phyloP scores from a whole-genome alignment of 2,888 invertebrate species.

The Volucella zonaria region DNA sequence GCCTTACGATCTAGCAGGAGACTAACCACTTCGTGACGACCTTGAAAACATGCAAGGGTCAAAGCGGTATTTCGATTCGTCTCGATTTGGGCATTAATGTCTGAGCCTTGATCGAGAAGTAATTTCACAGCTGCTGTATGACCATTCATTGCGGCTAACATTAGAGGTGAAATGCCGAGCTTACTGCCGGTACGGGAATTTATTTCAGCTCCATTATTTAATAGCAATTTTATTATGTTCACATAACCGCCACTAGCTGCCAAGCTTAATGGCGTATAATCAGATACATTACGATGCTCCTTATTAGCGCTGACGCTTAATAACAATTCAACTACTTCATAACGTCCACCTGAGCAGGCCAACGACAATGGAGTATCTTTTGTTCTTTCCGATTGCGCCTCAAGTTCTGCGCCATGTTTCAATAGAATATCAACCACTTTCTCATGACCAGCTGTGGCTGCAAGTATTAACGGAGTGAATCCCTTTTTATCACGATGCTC shows the following conservation, averaged over 20 bases:
- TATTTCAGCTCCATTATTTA: conserved; percentile 98
- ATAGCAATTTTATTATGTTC: conserved; percentile 96
- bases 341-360: conserved; percentile 98
- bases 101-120: conserved; percentile 98
- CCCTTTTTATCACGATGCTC: conserved; percentile 99
- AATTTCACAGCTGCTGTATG: conserved; percentile 97
- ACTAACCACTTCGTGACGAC: conserved; percentile 98
- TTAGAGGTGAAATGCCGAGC: conserved; percentile 98
- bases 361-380: conserved; percentile 99
- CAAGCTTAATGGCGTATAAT: conserved; percentile 99
- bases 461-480: conserved; percentile 97
- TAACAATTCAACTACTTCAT: conserved; percentile 96
- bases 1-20: conserved; percentile 97
- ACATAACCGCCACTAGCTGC: conserved; percentile 99
- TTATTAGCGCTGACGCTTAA: conserved; percentile 96
- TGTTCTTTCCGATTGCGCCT: conserved; percentile 99
- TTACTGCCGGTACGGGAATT: conserved; percentile 98
- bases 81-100: conserved; percentile 99
- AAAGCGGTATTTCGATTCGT: conserved; percentile 99
- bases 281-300: conserved; percentile 98
- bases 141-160: conserved; percentile 99
- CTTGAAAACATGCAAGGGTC: conserved; percentile 99
- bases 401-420: conserved; percentile 97
- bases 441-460: conserved; percentile 97
- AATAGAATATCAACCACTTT: conserved; percentile 95